These are phyloP conservation scores for Chionoecetes opilio DNA, from an alignment of 1,140 invertebrate species.

Conservation along the genomic window DNA sequence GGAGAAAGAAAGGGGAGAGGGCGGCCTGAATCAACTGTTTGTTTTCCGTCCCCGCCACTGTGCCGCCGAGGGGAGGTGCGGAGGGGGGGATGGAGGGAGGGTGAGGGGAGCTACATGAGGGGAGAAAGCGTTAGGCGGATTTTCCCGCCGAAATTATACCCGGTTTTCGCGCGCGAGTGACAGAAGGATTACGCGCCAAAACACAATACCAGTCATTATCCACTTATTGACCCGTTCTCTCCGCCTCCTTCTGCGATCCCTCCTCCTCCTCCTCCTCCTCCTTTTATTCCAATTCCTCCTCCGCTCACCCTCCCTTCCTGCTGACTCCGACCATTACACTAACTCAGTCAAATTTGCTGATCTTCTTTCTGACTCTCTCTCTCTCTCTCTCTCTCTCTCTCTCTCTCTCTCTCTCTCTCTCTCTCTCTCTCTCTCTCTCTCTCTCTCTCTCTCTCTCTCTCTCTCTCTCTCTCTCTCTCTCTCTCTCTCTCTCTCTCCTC, in stretches of 20 bases:
- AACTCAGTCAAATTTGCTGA: constrained; percentile 21
- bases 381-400: constrained; percentile 55
- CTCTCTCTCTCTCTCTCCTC: constrained; percentile 51
- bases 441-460: constrained; percentile 45
- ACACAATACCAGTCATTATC: constrained; percentile 74
- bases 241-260: background rate
- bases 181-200: constrained; percentile 68
- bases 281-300: background rate
- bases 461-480: constrained; percentile 57
- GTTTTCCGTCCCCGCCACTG: constrained; percentile 57
- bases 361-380: constrained; percentile 25
- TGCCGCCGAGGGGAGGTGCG: constrained; percentile 10
- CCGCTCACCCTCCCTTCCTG: background rate
- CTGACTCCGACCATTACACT: background rate
- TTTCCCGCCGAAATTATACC: constrained; percentile 71
- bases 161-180: constrained; percentile 71
- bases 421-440: constrained; percentile 58
- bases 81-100: constrained; percentile 20
- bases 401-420: constrained; percentile 55
- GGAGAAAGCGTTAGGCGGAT: constrained; percentile 42
- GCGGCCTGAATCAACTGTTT: constrained; percentile 75
- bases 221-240: constrained; percentile 66
- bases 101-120: constrained; percentile 44
- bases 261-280: constrained; percentile 44
- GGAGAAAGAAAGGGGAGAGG: constrained; percentile 70